Evolutionary conservation across 2,797 vertebrate genomes (phyloP), one percentile per base, ranked within the genome.

Genomic region (Kryptopterus vitreolus): DNA sequence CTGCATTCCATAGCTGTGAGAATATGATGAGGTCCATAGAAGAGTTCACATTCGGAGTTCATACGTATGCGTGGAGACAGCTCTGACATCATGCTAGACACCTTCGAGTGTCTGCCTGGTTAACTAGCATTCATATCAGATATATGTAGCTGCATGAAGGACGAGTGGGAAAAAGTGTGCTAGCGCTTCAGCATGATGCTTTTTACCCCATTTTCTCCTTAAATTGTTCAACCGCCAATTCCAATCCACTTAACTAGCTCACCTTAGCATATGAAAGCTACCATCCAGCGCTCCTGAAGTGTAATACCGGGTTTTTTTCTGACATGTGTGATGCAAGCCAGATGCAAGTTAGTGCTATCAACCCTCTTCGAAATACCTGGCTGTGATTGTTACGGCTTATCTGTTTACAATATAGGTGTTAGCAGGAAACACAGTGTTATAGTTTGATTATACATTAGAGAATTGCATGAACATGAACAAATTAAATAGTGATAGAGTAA

Each of bases 1-100:
- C 59, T 22, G n/a, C 71, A 46, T 26, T 82, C 77, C 4, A 15
- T 59, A 29, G 50, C 16, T 3, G n/a, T 11, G n/a, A 81, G 52
- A 65, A 75, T 43, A 66, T 68, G 75, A 83, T 79, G 74, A 18
- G 48, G 18, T 62, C 57, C 65, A 4, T 52, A 43, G 13, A 33
- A 82, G 75, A 38, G 69, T 73, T 66, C 29, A 72, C 66, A 78
- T 79, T 26, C 26, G 16, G 24, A 70, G 29, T 74, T 11, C 31
- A 29, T 35, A 68, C 43, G 63, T 31, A 61, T 15, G 20, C 35
- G 18, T 18, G 38, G 38, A 26, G 52, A 70, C 66, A 6, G n/a
- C 75, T 63, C 68, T 55, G 55, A 59, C 55, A 26, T 43, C 18
- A 1, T 57, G n/a, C 35, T 48, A 63, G 6, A 48, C 3, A 33